These are phyloP conservation scores for Dendrocincla fuliginosa DNA, from an alignment of 2,797 vertebrate genomes.

Conservation along the genomic window DNA sequence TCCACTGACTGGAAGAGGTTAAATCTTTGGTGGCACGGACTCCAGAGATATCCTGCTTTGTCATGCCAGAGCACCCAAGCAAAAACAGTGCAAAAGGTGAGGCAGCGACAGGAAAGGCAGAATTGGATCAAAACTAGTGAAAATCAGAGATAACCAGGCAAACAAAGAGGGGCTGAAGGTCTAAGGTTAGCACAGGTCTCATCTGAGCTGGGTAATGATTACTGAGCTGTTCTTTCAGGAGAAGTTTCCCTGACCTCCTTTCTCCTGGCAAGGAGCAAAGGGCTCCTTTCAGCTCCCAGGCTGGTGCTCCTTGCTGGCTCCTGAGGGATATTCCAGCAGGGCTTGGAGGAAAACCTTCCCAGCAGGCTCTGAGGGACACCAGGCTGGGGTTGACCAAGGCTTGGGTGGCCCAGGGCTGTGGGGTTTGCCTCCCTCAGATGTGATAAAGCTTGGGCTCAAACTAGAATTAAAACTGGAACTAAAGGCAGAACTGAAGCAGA, in stretches of 20 bases:
- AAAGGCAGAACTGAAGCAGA: too few species aligned
- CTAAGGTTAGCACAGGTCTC: background rate
- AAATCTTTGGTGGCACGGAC: background rate
- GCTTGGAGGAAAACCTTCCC: too few species aligned
- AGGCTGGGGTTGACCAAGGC: too few species aligned
- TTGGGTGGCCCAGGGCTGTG: too few species aligned
- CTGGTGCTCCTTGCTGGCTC: too few species aligned
- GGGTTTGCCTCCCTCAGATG: too few species aligned
- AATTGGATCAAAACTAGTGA: background rate
- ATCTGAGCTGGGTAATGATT: background rate
- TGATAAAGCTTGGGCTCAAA: too few species aligned
- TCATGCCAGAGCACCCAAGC: background rate
- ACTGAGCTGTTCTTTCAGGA: background rate
- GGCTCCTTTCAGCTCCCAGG: background rate
- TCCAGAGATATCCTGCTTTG: background rate
- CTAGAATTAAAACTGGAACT: too few species aligned
- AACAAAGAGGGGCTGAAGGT: background rate
- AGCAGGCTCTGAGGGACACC: too few species aligned
- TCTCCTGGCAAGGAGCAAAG: background rate
- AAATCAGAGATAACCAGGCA: background rate
- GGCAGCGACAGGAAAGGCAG: background rate
- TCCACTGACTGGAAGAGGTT: background rate
- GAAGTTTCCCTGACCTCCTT: background rate
- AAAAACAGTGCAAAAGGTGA: background rate
- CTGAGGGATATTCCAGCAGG: too few species aligned